Percentiles rank a stretch among this genome's conserved stretches.
Evolutionary conservation across 2,113 vertebrate genomes (phyloP).

Genomic region (Columba livia): DNA sequence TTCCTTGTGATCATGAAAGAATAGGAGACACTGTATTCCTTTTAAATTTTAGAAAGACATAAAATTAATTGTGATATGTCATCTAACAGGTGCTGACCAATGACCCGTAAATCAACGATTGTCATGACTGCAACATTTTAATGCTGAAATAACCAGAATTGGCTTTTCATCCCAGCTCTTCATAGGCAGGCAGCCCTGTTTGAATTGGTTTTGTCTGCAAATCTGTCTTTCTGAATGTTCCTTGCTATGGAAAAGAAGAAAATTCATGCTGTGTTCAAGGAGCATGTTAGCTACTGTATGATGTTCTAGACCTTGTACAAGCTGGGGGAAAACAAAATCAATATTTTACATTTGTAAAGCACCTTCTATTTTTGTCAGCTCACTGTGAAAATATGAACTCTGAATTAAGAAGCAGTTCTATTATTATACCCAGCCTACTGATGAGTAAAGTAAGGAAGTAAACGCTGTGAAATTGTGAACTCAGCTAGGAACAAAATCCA

Average conservation of each 20-base stretch:
- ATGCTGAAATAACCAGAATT: neutral
- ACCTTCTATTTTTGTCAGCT: neutral
- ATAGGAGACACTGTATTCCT: neutral
- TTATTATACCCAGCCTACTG: neutral
- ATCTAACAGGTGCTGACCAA: neutral
- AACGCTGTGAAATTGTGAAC: neutral
- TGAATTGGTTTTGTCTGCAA: neutral
- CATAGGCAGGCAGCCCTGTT: neutral
- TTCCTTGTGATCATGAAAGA: constrained; percentile 24
- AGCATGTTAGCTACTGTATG: neutral
- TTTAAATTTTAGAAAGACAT: neutral
- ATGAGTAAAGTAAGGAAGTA: neutral
- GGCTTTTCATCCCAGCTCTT: neutral
- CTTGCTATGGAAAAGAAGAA: neutral
- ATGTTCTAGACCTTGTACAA: neutral
- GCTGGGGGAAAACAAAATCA: neutral
- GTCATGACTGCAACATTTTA: neutral
- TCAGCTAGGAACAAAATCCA: neutral
- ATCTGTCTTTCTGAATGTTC: neutral
- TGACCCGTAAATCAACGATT: neutral
- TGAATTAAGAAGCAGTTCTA: neutral
- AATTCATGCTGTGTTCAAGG: neutral
- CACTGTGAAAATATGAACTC: neutral
- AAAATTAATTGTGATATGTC: neutral
- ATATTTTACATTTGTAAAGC: neutral